Percentiles rank a stretch among this genome's conserved stretches.
These are phyloP conservation scores for Oxyura jamaicensis DNA, from an alignment of 2,113 vertebrate genomes.

Conservation along the genomic window DNA sequence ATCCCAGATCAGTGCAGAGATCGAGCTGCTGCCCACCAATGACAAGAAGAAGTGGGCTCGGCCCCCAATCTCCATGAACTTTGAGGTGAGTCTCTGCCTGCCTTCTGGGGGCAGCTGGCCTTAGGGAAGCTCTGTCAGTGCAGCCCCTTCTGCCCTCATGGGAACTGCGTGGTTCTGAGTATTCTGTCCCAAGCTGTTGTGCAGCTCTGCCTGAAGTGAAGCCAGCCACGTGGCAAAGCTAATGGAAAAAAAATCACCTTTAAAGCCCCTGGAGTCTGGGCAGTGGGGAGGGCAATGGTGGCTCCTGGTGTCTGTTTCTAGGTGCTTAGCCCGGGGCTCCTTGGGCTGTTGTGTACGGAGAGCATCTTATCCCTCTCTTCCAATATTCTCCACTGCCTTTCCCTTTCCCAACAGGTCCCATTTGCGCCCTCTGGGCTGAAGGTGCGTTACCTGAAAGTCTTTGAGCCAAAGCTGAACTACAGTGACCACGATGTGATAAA, in stretches of 20 bases:
- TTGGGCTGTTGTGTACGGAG: rapidly evolving
- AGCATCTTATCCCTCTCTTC: not conserved
- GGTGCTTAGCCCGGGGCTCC: rapidly evolving
- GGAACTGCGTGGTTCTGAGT: not conserved
- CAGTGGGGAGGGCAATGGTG: not conserved
- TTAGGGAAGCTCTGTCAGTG: not conserved
- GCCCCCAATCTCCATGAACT: constrained; percentile 99
- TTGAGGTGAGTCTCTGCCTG: constrained; percentile 84
- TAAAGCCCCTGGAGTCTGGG: not conserved
- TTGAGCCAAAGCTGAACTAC: constrained; percentile 99
- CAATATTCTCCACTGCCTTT: not conserved
- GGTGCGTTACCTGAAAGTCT: constrained; percentile 99
- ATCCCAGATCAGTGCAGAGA: constrained; percentile 99
- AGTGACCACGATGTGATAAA: constrained; percentile 99
- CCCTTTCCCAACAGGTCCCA: constrained; percentile 83
- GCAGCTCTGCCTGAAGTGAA: not conserved
- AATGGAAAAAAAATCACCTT: not conserved
- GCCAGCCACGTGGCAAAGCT: not conserved
- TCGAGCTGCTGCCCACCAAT: constrained; percentile 97
- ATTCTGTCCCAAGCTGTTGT: not conserved
- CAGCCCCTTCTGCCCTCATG: not conserved
- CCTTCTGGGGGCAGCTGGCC: not conserved
- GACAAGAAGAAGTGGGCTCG: constrained; percentile 99
- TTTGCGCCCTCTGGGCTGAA: constrained; percentile 98
- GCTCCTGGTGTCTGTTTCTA: not conserved